Evolutionary conservation across 2,113 vertebrate species (phyloP).

Genomic region (Chaetorhynchus papuensis): DNA sequence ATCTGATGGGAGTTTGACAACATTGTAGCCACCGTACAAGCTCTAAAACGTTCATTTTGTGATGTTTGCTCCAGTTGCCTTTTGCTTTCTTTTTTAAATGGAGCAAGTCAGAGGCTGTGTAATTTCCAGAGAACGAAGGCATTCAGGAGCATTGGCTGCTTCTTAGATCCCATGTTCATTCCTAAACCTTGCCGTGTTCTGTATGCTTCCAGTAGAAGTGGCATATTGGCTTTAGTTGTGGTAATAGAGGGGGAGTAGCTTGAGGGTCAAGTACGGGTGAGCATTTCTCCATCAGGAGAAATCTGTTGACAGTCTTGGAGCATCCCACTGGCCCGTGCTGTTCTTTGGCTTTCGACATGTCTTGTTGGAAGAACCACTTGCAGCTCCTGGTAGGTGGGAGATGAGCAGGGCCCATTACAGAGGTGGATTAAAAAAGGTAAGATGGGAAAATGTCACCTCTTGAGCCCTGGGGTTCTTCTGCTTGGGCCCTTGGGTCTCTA

Average conservation of each 20-base stretch:
- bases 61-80: neutral
- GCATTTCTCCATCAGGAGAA: neutral
- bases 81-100: neutral
- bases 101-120: neutral
- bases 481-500: neutral
- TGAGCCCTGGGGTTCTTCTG: neutral
- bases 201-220: neutral
- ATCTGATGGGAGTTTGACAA: neutral
- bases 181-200: neutral
- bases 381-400: neutral
- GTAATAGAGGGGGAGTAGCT: neutral
- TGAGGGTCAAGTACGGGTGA: neutral
- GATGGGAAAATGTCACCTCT: neutral
- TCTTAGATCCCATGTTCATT: neutral
- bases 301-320: neutral
- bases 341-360: neutral
- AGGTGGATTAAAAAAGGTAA: neutral
- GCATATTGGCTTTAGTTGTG: neutral
- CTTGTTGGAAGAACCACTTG: neutral
- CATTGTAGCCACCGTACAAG: neutral
- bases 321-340: accelerated
- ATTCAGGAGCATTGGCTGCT: neutral
- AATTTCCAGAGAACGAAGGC: neutral
- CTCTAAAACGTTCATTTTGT: neutral
- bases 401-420: neutral